Conservation (phyloP, 2,888 invertebrate species). For the Microplitis manilae region DNA sequence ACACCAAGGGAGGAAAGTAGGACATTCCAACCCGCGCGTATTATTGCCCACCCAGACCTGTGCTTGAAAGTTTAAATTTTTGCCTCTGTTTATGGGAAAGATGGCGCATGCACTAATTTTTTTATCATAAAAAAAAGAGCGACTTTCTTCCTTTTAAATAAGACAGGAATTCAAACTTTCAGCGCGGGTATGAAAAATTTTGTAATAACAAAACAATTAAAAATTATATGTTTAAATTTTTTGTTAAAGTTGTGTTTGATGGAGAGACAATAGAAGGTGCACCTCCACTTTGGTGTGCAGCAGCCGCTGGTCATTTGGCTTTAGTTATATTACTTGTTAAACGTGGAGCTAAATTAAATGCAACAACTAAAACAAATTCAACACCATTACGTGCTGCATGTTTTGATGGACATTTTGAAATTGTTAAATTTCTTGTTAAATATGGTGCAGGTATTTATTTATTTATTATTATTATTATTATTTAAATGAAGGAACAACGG, state of each 20-base stretch:
- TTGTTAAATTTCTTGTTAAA: slow-evolving; percentile 92
- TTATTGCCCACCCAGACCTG: no score
- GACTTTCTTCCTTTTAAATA: no score
- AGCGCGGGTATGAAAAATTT: no score
- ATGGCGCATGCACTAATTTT: no score
- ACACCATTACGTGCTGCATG: slow-evolving; percentile 96
- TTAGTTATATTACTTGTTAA: slow-evolving; percentile 89
- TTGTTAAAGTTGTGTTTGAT: slow-evolving; percentile 87
- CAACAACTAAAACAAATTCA: slow-evolving; percentile 94
- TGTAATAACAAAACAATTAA: no score
- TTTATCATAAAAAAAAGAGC: no score
- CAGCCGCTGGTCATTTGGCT: slow-evolving; percentile 93
- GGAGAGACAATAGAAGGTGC: slow-evolving; percentile 98
- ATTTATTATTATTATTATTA: neutral
- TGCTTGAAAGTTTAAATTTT: no score
- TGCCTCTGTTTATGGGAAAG: no score
- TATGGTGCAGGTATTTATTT: slow-evolving; percentile 82
- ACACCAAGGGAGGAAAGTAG: no score
- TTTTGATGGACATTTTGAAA: slow-evolving; percentile 96
- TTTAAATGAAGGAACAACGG: no score
- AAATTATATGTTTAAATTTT: slow-evolving; percentile 54
- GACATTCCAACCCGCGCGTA: no score
- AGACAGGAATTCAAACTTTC: no score
- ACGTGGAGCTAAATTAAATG: slow-evolving; percentile 92
- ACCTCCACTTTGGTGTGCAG: slow-evolving; percentile 97